These are phyloP conservation scores for Bugula neritina DNA, from an alignment of 2,888 invertebrate species.

Conservation along the genomic window DNA sequence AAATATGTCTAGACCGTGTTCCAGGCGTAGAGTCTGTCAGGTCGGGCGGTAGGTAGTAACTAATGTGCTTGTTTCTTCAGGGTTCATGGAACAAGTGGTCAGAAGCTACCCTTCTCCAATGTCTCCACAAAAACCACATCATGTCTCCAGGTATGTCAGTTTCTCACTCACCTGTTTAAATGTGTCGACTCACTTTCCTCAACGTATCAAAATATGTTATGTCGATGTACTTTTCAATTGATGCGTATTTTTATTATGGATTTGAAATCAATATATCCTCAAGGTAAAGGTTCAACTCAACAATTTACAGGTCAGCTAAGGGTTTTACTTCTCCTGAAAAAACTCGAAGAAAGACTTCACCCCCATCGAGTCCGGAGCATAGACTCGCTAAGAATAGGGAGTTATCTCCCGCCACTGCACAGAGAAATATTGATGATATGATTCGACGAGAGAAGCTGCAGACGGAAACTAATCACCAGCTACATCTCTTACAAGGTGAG, in stretches of 20 bases:
- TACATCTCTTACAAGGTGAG: neutral
- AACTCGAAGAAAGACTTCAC: neutral
- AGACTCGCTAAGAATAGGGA: neutral
- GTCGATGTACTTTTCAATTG: too few species aligned
- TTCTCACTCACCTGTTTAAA: too few species aligned
- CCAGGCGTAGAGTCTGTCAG: too few species aligned
- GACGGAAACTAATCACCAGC: neutral
- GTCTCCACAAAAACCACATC: neutral
- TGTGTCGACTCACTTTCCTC: too few species aligned
- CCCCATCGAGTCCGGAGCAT: neutral
- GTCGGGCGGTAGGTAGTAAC: too few species aligned
- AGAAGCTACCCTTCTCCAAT: conserved; percentile 19
- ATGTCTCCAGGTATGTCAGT: too few species aligned
- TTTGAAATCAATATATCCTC: too few species aligned
- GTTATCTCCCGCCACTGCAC: neutral
- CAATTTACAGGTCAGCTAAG: too few species aligned
- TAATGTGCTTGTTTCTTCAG: neutral
- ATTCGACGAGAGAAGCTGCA: neutral
- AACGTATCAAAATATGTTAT: too few species aligned
- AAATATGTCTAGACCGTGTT: neutral
- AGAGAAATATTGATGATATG: neutral
- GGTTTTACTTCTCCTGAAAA: neutral
- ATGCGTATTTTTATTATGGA: too few species aligned
- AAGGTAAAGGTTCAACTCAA: too few species aligned
- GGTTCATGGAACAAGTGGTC: conserved; percentile 20